These are phyloP conservation scores for Lamprotornis superbus DNA, from an alignment of 2,113 vertebrate species.

Conservation along the genomic window DNA sequence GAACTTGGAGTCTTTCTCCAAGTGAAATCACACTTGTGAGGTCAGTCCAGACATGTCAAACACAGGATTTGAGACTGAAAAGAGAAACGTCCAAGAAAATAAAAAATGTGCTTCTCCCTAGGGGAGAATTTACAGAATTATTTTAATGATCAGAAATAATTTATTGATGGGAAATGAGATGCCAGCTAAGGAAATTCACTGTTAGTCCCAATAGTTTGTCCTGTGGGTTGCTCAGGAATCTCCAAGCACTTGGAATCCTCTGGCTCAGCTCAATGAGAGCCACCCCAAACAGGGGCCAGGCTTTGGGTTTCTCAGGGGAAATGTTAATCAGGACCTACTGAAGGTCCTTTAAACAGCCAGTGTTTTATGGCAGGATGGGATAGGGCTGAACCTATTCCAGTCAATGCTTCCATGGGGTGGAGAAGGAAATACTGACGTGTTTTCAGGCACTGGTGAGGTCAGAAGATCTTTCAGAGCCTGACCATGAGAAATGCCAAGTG, in stretches of 20 bases:
- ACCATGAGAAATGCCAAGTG: not conserved
- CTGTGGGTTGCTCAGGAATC: not conserved
- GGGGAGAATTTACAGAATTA: not conserved
- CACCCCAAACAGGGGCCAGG: not conserved
- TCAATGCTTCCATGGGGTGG: not conserved
- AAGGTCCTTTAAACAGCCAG: not conserved
- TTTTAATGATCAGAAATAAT: slow-evolving; percentile 3
- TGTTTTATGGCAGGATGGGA: not conserved
- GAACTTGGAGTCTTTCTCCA: not conserved
- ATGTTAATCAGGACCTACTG: not conserved
- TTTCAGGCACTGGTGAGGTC: not conserved
- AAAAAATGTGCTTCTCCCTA: not conserved
- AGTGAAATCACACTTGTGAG: not conserved
- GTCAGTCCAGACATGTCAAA: not conserved
- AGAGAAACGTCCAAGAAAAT: not conserved
- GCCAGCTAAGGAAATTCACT: not conserved
- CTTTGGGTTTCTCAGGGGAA: not conserved
- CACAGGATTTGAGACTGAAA: not conserved
- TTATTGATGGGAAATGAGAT: slow-evolving; percentile 6
- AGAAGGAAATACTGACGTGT: not conserved
- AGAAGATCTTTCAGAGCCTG: slow-evolving; percentile 9
- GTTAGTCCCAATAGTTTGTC: not conserved
- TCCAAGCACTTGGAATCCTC: not conserved
- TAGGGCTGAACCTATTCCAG: not conserved
- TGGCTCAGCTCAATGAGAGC: not conserved